Conservation (phyloP, 37 sponge, comb jelly and placozoan genomes). For the Spongilla lacustris region DNA sequence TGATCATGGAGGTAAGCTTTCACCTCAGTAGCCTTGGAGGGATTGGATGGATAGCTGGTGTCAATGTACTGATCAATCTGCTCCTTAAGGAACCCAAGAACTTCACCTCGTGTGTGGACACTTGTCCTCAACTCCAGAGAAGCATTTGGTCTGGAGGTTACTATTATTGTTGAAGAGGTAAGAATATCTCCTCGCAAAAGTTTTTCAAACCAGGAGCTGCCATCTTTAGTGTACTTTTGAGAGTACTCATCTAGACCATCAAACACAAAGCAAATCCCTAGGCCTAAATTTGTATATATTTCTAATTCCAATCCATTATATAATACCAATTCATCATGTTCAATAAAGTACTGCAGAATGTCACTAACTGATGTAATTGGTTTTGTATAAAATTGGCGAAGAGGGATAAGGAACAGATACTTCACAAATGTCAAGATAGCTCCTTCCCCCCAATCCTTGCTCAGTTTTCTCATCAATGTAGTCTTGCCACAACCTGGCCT, state of each 20-base stretch:
- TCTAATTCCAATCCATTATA: too few species aligned
- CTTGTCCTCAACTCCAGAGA: background rate
- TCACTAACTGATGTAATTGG: too few species aligned
- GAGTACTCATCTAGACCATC: slow-evolving; percentile 74
- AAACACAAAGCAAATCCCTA: slow-evolving; percentile 44
- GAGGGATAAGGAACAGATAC: slow-evolving; percentile 16
- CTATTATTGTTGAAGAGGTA: slow-evolving; percentile 35
- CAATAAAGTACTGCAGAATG: too few species aligned
- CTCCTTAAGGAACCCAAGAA: slow-evolving; percentile 42
- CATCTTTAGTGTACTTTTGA: too few species aligned
- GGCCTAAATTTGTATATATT: slow-evolving; percentile 11
- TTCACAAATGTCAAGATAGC: slow-evolving; percentile 10
- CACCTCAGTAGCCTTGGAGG: slow-evolving; percentile 10
- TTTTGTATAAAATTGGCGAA: slow-evolving; percentile 33
- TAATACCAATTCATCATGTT: too few species aligned
- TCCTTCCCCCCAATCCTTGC: slow-evolving; percentile 47
- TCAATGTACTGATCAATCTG: slow-evolving; percentile 38
- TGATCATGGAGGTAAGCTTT: slow-evolving; percentile 25
- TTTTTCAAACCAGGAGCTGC: too few species aligned
- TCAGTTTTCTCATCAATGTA: slow-evolving; percentile 34
- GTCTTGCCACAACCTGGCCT: slow-evolving; percentile 47
- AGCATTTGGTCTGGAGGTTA: slow-evolving; percentile 47
- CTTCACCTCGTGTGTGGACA: background rate
- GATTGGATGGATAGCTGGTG: slow-evolving; percentile 7
- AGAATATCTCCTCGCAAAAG: slow-evolving; percentile 17